These are phyloP conservation scores for Trematocara stigmaticum DNA, from an alignment of 2,113 vertebrate species.

Conservation along the genomic window DNA sequence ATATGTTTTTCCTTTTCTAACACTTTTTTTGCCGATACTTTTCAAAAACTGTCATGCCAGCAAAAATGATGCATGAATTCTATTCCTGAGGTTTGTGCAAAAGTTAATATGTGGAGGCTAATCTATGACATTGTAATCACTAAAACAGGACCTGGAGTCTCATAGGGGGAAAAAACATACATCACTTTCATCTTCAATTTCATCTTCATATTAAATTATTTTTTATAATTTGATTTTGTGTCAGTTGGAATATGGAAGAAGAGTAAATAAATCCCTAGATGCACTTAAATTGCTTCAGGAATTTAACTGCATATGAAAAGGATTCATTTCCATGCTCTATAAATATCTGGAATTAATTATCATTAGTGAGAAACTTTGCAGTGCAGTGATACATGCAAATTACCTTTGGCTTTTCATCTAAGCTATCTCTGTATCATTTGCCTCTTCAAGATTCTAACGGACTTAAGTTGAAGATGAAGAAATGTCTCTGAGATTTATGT, in stretches of 20 bases:
- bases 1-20: background rate
- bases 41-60: background rate
- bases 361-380: constrained; percentile 3
- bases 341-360: constrained; percentile 45
- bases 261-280: constrained; percentile 32
- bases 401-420: background rate
- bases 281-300: constrained; percentile 7
- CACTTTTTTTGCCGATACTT: background rate
- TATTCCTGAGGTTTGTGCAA: constrained; percentile 2
- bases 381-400: constrained; percentile 25
- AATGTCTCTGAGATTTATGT: background rate
- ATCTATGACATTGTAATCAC: constrained; percentile 19
- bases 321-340: constrained; percentile 4
- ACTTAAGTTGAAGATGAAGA: background rate
- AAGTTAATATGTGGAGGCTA: background rate
- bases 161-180: background rate
- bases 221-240: constrained; percentile 8
- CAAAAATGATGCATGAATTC: background rate
- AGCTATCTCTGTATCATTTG: background rate
- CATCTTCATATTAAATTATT: constrained; percentile 9
- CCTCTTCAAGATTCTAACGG: background rate
- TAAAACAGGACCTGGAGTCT: constrained; percentile 16
- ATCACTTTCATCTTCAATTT: constrained; percentile 28
- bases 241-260: background rate
- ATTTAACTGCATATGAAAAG: constrained; percentile 1